Conservation (phyloP, 2,888 invertebrate genomes). For the Aricia artaxerxes region DNA sequence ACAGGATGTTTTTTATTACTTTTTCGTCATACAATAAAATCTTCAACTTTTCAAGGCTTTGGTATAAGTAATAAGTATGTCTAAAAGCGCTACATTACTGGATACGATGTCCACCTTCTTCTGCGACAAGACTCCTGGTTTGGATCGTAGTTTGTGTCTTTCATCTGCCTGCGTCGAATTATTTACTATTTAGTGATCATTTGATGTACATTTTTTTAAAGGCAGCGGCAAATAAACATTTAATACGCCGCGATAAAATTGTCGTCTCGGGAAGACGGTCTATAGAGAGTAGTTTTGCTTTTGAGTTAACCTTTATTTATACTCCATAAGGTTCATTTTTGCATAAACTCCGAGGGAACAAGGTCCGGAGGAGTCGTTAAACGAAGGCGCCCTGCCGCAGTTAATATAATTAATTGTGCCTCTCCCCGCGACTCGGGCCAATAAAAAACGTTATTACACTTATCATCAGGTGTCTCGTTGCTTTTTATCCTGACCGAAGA, state of each 20-base stretch:
- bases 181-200: neutral
- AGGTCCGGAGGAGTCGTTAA: neutral
- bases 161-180: neutral
- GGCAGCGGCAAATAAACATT: neutral
- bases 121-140: too few species aligned
- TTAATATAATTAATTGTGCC: constrained; percentile 12
- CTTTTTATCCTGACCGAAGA: constrained; percentile 2
- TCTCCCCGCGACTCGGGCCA: neutral
- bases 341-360: neutral
- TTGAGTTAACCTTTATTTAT: neutral
- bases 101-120: too few species aligned
- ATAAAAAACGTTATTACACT: constrained; percentile 1
- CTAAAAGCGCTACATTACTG: too few species aligned
- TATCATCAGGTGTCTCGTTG: constrained; percentile 10
- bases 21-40: too few species aligned
- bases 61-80: too few species aligned
- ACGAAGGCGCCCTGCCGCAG: neutral
- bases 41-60: too few species aligned
- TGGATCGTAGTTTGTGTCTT: neutral
- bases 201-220: neutral
- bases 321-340: neutral
- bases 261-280: neutral
- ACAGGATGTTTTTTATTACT: too few species aligned
- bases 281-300: neutral
- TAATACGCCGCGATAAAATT: neutral